These are phyloP conservation scores for Tachina fera DNA, from an alignment of 2,888 invertebrate genomes.

Conservation along the genomic window DNA sequence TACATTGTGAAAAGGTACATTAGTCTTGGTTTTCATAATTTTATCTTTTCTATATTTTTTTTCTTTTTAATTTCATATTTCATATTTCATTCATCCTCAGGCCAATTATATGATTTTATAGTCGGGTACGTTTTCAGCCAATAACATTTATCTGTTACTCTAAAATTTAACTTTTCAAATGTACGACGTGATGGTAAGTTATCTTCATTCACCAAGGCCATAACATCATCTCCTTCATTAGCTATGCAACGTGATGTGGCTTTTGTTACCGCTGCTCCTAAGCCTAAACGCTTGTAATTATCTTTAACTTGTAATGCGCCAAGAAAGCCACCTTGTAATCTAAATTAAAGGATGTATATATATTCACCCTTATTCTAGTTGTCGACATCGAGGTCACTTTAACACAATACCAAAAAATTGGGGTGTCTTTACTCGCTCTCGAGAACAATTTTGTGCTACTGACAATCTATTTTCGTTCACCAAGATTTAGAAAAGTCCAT, in stretches of 20 bases:
- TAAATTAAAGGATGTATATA: slow-evolving; percentile 41
- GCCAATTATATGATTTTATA: slow-evolving; percentile 67
- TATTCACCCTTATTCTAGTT: too few relatives aligned
- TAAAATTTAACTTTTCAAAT: slow-evolving; percentile 77
- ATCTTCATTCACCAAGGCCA: slow-evolving; percentile 75
- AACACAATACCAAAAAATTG: too few relatives aligned
- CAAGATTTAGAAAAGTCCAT: too few relatives aligned
- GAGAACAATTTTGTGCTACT: too few relatives aligned
- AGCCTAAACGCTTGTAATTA: slow-evolving; percentile 75
- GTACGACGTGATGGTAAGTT: slow-evolving; percentile 75
- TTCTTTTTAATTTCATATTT: not conserved
- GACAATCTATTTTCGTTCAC: too few relatives aligned
- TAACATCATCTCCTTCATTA: slow-evolving; percentile 76
- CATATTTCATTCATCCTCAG: slow-evolving; percentile 68
- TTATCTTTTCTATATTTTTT: too few relatives aligned
- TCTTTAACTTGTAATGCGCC: slow-evolving; percentile 78
- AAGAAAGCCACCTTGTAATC: slow-evolving; percentile 77
- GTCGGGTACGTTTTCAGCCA: slow-evolving; percentile 75
- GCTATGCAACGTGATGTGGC: slow-evolving; percentile 75
- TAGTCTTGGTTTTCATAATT: too few relatives aligned
- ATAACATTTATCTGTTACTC: slow-evolving; percentile 73
- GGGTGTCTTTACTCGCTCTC: too few relatives aligned
- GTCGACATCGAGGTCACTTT: too few relatives aligned
- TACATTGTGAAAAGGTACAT: too few relatives aligned
- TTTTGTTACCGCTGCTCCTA: slow-evolving; percentile 74